Evolutionary conservation across 2,797 vertebrate species (phyloP).

Genomic region (Hoplostethus mediterraneus): DNA sequence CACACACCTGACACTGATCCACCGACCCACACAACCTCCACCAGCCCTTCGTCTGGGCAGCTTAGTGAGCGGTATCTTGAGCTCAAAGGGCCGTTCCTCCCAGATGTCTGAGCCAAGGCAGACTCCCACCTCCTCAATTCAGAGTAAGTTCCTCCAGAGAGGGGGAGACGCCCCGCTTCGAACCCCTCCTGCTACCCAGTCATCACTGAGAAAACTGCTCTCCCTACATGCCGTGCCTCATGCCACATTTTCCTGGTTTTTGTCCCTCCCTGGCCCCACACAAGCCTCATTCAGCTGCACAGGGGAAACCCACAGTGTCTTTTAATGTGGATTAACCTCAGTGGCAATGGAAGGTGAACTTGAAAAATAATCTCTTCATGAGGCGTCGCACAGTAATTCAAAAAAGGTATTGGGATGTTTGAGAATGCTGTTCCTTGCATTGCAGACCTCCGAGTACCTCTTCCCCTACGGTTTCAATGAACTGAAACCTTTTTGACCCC

Average conservation of each 20-base stretch:
- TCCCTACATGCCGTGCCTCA: slow-evolving; percentile 43
- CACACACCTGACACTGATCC: slow-evolving; percentile 27
- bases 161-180: slow-evolving; percentile 45
- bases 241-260: slow-evolving; percentile 24
- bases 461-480: background rate
- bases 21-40: slow-evolving; percentile 39
- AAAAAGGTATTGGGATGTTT: background rate
- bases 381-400: too few relatives aligned
- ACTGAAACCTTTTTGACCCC: slow-evolving; percentile 19
- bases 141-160: slow-evolving; percentile 79
- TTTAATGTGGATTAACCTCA: too few relatives aligned
- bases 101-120: slow-evolving; percentile 83
- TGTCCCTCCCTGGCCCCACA: background rate
- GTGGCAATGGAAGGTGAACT: too few relatives aligned
- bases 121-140: slow-evolving; percentile 81
- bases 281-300: too few relatives aligned
- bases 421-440: slow-evolving; percentile 2
- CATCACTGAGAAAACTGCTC: slow-evolving; percentile 39
- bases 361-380: too few relatives aligned
- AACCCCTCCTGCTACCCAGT: slow-evolving; percentile 24
- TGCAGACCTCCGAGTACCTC: background rate
- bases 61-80: slow-evolving; percentile 81
- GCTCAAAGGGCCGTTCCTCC: slow-evolving; percentile 80
- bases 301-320: too few relatives aligned
- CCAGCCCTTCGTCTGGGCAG: slow-evolving; percentile 78